Conservation (phyloP, 2,888 invertebrate genomes). For the Subacronicta megacephala region DNA sequence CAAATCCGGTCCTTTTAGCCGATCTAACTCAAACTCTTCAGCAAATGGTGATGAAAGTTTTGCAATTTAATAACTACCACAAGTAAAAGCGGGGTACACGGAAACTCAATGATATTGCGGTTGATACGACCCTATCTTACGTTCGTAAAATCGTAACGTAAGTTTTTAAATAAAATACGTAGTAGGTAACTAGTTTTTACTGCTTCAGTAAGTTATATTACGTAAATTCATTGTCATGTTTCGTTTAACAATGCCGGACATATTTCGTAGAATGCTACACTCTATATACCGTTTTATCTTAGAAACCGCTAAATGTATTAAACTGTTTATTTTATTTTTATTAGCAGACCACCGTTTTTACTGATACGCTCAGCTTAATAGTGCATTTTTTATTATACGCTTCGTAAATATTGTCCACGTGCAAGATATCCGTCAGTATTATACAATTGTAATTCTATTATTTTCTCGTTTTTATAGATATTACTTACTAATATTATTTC, state of each 20-base stretch:
- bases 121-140: conserved; percentile 15
- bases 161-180: neutral
- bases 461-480: conserved; percentile 49
- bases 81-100: conserved; percentile 18
- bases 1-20: neutral
- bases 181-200: neutral
- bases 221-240: neutral
- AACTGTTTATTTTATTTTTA: neutral
- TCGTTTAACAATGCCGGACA: neutral
- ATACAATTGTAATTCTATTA: neutral
- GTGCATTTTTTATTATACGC: conserved; percentile 14
- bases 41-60: conserved; percentile 18
- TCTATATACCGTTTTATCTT: too few species aligned
- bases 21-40: neutral
- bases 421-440: conserved; percentile 1
- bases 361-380: conserved; percentile 6
- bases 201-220: neutral
- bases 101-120: conserved; percentile 27
- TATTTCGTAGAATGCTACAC: too few species aligned
- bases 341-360: conserved; percentile 2
- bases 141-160: conserved; percentile 24
- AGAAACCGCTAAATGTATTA: neutral
- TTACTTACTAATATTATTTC: neutral
- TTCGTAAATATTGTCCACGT: conserved; percentile 28
- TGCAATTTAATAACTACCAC: conserved; percentile 36